These are phyloP conservation scores for Xiphydria camelus DNA, from an alignment of 2,888 invertebrate species.

Conservation along the genomic window DNA sequence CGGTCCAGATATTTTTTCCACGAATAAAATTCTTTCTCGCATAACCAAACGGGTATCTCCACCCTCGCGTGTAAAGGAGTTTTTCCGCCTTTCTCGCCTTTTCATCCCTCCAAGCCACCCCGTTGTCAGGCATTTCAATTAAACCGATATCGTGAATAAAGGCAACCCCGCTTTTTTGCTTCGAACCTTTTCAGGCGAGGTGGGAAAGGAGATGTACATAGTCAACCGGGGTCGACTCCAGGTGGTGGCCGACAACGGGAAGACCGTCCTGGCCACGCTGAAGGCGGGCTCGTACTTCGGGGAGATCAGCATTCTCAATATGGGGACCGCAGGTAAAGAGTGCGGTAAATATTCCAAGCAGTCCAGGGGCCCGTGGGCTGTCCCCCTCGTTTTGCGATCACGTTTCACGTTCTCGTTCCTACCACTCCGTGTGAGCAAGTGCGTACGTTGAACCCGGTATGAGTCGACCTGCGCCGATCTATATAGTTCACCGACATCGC, in stretches of 20 bases:
- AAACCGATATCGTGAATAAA: not conserved
- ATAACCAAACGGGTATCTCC: too few relatives aligned
- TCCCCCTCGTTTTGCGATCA: conserved; percentile 42
- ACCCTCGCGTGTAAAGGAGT: too few relatives aligned
- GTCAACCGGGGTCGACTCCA: conserved; percentile 94
- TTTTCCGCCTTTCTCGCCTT: conserved; percentile 14
- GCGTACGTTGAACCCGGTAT: conserved; percentile 53
- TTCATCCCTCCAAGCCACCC: conserved; percentile 5
- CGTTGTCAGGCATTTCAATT: conserved; percentile 2
- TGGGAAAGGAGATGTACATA: conserved; percentile 99
- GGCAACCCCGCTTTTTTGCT: conserved; percentile 15
- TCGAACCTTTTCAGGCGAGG: conserved; percentile 88
- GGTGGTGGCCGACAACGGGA: conserved; percentile 93
- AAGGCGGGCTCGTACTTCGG: conserved; percentile 99
- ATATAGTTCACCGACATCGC: too few relatives aligned
- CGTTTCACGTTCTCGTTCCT: conserved; percentile 40
- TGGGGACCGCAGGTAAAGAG: conserved; percentile 99
- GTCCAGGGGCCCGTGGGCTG: conserved; percentile 36
- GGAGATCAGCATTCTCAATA: conserved; percentile 99
- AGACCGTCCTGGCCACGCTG: conserved; percentile 94
- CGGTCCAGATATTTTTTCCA: too few relatives aligned
- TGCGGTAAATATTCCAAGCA: conserved; percentile 86
- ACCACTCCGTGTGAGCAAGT: conserved; percentile 42
- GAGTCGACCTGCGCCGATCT: conserved; percentile 47
- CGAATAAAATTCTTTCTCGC: too few relatives aligned